A percentile compares a stretch with the other conserved stretches of the same genome.
phyloP scores from a whole-genome alignment of 2,888 invertebrate genomes.

The Limnephilus marmoratus region DNA sequence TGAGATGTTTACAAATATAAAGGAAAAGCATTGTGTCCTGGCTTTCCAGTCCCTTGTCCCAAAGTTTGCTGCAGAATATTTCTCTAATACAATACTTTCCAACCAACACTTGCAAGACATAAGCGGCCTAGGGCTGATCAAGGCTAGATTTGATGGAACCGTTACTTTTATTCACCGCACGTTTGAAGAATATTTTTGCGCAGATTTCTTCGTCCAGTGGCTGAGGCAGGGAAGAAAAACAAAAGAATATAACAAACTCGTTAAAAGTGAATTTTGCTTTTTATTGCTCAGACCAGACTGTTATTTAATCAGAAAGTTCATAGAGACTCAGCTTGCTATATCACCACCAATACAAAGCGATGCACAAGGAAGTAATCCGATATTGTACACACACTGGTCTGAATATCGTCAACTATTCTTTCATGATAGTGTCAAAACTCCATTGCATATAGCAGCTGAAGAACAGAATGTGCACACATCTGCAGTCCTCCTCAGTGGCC shows the following conservation, averaged over 20 bases:
- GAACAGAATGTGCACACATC: background rate
- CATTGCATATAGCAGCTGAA: background rate
- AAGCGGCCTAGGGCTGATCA: background rate
- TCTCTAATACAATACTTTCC: background rate
- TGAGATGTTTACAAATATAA: background rate
- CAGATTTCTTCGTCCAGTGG: background rate
- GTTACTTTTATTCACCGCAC: background rate
- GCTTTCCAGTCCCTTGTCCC: background rate
- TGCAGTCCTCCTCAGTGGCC: background rate
- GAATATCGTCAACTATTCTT: background rate
- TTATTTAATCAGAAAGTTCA: background rate
- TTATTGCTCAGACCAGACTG: background rate
- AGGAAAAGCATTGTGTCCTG: background rate
- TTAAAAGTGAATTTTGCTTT: background rate
- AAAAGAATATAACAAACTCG: background rate
- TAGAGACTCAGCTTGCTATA: background rate
- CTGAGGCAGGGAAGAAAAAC: background rate
- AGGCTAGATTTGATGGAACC: background rate
- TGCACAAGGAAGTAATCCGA: background rate
- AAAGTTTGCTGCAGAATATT: background rate
- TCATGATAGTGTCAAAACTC: background rate
- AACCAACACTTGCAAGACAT: background rate
- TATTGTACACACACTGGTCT: background rate
- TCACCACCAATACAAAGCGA: background rate
- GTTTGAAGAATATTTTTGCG: background rate